Conservation (phyloP, 2,113 vertebrate species). For the Cettia cetti region DNA sequence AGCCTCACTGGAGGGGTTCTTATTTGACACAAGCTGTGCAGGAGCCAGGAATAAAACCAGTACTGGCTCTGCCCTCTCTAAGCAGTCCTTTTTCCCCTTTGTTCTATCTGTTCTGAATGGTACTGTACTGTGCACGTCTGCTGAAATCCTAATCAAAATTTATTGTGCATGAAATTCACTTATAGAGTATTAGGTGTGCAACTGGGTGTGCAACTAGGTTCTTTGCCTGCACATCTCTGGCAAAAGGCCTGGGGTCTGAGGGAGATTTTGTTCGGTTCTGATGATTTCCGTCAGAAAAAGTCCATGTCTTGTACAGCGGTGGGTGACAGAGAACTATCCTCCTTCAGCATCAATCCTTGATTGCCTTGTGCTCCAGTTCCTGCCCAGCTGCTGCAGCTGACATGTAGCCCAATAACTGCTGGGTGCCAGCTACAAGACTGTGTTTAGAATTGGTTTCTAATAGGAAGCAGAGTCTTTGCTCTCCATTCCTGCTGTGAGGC, state of each 20-base stretch:
- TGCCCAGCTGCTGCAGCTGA: background rate
- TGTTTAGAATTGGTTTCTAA: background rate
- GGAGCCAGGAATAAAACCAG: background rate
- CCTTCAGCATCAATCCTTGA: background rate
- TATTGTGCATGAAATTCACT: conserved; percentile 14
- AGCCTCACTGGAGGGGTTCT: background rate
- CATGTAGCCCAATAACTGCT: background rate
- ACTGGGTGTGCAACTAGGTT: background rate
- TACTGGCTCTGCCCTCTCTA: background rate
- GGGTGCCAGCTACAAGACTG: background rate
- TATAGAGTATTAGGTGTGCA: background rate
- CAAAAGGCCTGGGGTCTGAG: background rate
- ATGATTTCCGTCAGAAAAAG: background rate
- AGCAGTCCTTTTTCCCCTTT: background rate
- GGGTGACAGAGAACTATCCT: background rate
- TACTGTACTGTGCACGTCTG: background rate
- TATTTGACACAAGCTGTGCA: background rate
- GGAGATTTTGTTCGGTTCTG: background rate
- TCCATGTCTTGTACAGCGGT: background rate
- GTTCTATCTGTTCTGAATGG: background rate
- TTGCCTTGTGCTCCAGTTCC: background rate
- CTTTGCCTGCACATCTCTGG: background rate
- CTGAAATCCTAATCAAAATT: conserved; percentile 15
- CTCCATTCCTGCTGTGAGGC: background rate
- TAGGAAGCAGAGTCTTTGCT: background rate